Conservation (phyloP, 2,797 vertebrate species). For the Coendou prehensilis region DNA sequence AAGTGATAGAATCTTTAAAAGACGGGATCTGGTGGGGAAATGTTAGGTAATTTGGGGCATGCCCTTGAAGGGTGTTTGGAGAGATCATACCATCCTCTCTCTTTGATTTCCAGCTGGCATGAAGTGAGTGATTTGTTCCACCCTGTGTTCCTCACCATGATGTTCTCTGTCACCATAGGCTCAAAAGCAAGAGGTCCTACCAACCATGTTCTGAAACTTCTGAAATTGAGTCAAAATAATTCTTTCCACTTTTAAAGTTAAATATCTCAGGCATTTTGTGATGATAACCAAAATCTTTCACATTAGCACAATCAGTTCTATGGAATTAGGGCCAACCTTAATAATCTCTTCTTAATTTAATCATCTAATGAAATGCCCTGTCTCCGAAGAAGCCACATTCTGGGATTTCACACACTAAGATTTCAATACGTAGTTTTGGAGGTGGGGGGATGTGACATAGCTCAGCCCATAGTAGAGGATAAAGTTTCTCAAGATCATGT, state of each 20-base stretch:
- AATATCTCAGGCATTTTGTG: not conserved
- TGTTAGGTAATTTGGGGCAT: no score
- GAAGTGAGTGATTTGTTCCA: not conserved
- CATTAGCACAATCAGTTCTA: not conserved
- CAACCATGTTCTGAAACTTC: not conserved
- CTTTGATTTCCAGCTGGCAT: not conserved
- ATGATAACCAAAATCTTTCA: not conserved
- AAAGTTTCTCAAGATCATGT: not conserved
- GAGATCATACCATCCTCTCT: not conserved
- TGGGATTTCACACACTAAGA: not conserved
- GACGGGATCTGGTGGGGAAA: not conserved
- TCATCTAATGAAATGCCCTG: not conserved
- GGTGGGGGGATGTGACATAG: no score
- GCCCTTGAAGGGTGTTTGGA: not conserved
- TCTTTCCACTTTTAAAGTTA: not conserved
- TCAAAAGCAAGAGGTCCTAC: not conserved
- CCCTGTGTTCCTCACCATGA: not conserved
- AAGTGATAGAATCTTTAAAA: not conserved
- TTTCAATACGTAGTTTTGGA: not conserved
- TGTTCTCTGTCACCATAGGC: not conserved
- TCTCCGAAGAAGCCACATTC: conserved; percentile 16
- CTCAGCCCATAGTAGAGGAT: not conserved
- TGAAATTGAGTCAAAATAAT: not conserved
- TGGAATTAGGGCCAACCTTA: not conserved
- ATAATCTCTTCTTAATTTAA: not conserved